Evolutionary conservation across 2,113 vertebrate genomes (phyloP).

Genomic region (Coturnix japonica): DNA sequence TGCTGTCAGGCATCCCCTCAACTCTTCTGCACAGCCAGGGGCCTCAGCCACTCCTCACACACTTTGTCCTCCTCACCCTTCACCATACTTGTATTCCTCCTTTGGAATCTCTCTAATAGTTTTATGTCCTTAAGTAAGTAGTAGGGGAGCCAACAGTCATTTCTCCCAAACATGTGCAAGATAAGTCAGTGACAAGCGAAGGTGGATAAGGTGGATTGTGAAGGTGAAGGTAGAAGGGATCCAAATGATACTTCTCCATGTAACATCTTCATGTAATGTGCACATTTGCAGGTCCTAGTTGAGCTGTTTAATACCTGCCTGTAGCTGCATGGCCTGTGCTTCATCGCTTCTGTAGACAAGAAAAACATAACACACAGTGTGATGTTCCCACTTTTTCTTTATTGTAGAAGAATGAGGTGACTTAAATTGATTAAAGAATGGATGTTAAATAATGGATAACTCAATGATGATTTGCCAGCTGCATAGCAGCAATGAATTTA

Average conservation of each 20-base stretch:
- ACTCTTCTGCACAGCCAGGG: too few relatives aligned
- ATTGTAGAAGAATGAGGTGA: neutral
- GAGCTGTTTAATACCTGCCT: neutral
- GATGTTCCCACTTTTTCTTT: neutral
- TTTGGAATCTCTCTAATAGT: too few relatives aligned
- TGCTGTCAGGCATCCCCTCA: too few relatives aligned
- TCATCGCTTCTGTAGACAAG: neutral
- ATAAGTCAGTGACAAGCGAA: neutral
- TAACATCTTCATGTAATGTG: neutral
- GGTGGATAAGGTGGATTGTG: neutral
- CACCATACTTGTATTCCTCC: too few relatives aligned
- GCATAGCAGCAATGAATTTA: neutral
- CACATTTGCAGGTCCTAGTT: neutral
- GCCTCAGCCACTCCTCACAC: neutral
- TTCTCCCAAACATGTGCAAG: neutral
- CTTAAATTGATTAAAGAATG: neutral
- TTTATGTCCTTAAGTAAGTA: neutral
- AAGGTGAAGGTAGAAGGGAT: neutral
- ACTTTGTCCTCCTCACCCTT: neutral
- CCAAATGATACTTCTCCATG: neutral
- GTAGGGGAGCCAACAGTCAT: neutral
- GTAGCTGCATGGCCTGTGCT: neutral
- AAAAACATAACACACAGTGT: fast-evolving
- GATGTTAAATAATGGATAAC: neutral
- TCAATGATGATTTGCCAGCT: neutral